Evolutionary conservation across 2,113 vertebrate species (phyloP).

Genomic region (Eolophus roseicapilla): DNA sequence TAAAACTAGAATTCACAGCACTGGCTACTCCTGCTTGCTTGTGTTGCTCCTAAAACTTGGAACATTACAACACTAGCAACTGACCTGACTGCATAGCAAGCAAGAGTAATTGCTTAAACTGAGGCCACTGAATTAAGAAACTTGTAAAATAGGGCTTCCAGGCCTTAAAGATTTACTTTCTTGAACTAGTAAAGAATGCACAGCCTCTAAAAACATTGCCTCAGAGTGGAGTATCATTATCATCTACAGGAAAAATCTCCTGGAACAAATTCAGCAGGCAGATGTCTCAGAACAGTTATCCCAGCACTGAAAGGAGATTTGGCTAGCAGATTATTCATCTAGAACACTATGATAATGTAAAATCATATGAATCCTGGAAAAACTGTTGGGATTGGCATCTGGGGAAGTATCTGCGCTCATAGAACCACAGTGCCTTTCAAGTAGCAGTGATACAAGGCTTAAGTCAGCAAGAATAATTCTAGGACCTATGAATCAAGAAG

Average conservation of each 20-base stretch:
- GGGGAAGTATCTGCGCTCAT: background rate
- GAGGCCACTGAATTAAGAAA: background rate
- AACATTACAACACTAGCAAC: background rate
- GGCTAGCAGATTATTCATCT: background rate
- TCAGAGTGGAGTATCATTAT: background rate
- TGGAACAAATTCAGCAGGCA: background rate
- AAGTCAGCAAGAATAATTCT: background rate
- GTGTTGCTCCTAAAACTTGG: background rate
- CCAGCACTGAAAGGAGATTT: background rate
- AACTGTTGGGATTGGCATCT: background rate
- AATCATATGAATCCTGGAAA: background rate
- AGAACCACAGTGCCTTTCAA: background rate
- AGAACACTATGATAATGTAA: background rate
- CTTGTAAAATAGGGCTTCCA: background rate
- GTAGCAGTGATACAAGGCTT: background rate
- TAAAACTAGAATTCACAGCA: fast-evolving
- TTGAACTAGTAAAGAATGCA: background rate
- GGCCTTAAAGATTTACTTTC: background rate
- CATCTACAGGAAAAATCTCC: background rate
- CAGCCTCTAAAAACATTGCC: background rate
- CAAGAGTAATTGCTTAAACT: background rate
- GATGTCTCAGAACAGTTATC: background rate
- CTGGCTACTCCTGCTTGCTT: background rate
- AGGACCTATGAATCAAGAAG: background rate
- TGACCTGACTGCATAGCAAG: background rate